A percentile compares a stretch with the other conserved stretches of the same genome.
Conservation (phyloP, 2,113 vertebrate species). For the Cygnus atratus region DNA sequence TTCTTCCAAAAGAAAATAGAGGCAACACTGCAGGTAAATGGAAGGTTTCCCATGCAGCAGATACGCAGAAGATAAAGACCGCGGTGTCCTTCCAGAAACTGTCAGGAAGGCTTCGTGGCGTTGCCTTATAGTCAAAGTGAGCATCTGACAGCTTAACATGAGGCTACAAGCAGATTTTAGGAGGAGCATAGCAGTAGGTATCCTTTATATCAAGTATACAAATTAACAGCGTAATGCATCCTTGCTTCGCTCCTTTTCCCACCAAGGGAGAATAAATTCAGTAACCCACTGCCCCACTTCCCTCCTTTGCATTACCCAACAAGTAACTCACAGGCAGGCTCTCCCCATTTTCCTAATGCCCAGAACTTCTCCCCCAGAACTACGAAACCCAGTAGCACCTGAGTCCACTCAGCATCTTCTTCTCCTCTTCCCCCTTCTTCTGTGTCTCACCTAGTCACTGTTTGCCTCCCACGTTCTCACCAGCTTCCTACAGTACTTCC, state of each 20-base stretch:
- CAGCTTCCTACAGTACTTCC: neutral
- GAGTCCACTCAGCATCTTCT: neutral
- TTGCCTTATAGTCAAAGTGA: neutral
- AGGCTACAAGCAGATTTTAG: neutral
- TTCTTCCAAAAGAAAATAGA: neutral
- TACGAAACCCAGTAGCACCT: neutral
- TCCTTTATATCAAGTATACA: neutral
- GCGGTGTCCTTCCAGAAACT: neutral
- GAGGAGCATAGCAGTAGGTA: neutral
- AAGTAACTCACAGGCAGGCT: neutral
- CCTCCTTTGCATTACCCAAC: neutral
- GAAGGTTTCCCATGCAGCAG: neutral
- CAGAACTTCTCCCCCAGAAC: neutral
- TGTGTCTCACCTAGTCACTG: neutral
- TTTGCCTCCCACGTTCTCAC: neutral
- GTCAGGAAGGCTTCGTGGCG: neutral
- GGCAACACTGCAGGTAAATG: neutral
- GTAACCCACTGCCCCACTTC: accelerated
- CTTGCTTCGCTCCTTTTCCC: neutral
- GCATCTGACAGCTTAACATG: neutral
- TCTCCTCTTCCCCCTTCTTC: neutral
- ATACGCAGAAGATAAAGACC: neutral
- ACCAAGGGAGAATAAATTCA: neutral
- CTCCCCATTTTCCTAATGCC: neutral
- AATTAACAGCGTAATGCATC: neutral